Evolutionary conservation across 2,113 vertebrate species (phyloP), one percentile per base, ranked within the genome.

Genomic region (Eublepharis macularius): DNA sequence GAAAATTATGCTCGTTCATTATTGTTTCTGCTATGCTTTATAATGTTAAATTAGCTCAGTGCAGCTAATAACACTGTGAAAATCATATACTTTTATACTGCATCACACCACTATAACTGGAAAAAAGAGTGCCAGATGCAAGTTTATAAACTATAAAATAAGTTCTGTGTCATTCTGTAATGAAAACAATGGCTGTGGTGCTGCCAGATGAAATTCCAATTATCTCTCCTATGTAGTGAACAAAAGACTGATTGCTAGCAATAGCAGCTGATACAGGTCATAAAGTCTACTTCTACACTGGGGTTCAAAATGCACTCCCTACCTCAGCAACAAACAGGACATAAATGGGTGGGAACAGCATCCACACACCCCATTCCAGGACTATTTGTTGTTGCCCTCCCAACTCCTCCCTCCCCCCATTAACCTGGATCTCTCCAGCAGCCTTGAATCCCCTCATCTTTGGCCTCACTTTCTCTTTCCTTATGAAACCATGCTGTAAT

Each of bases 1-100:
- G 16, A 80, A 92, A 80, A 36, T 2, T 10, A 54, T 57, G 1
- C n/a, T 83, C 68, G 86, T 90, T 87, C 74, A 73, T 86, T 83
- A 84, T 11, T 74, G 29, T 47, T 89, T 81, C 74, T 88, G 54
- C 29, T 10, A 81, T 13, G 7, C 51, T 90, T 10, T 2, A 85
- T 88, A 87, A 83, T 82, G 60, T 89, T 79, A 83, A 87, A 88
- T 90, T 90, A 87, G 2, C n/a, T 83, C n/a, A 79, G 41, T 87
- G 87, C 91, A 90, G 77, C 2, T 68, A 88, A 91, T 85, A 72
- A 1, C 1, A 16, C 78, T 32, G 60, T 80, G 79, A 87, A 92
- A 86, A 12, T 85, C 57, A 57, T 88, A 11, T 63, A 84, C 39
- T 49, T 88, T 76, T 10, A 12, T 60, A 36, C 3, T 65, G 6